Base-by-base conservation (phyloP, 2,888 invertebrate species). In the Nemapogon koenigi region DNA sequence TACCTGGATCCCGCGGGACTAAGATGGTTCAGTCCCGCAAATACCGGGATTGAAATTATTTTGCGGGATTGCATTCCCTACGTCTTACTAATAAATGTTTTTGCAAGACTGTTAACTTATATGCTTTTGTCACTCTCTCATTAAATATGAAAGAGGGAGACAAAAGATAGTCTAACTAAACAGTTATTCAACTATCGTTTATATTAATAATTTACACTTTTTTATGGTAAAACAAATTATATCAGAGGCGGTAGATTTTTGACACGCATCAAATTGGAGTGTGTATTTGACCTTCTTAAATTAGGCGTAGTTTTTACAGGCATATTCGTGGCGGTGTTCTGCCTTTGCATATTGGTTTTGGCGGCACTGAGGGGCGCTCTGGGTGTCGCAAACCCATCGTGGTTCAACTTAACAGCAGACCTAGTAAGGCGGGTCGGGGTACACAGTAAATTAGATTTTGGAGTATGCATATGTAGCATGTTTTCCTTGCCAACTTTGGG, bases 401-500 rank as follows among this genome's bases (percentile, higher is more conserved):
- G 58, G 31, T 63, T 66, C 2, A 72, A 27, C 42, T 72, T 76
- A 1, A 71, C 40, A 17, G 73, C 65, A 0, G 76, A 73, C 26
- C 76, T 46, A 0, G 76, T 78, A 1, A 72, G 52, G 25, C 73
- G 55, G 0, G 63, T 68, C 1, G 76, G 75, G 0, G 76, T 75
- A 13, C 52, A 55, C 17, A 69, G 15, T 0, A 71, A 44, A 26
- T 60, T 64, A 15, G 28, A 59, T 41, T 69, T 72, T 2, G 73
- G 69, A 1, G 73, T 71, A 40, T 53, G 49, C 0, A 46, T 48
- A 2, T 45, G n/a, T 29, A 65, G 66, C 1, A 68, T 59, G 40
- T 75, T 75, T 40, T 76, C 73, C 41, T 73, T 76, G 2, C 65
- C 73, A 8, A 57, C 43, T 53, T 70, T 72, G 36, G 75, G 72